phyloP scores from a whole-genome alignment of 2,888 invertebrate genomes.

The Leistus spinibarbis region DNA sequence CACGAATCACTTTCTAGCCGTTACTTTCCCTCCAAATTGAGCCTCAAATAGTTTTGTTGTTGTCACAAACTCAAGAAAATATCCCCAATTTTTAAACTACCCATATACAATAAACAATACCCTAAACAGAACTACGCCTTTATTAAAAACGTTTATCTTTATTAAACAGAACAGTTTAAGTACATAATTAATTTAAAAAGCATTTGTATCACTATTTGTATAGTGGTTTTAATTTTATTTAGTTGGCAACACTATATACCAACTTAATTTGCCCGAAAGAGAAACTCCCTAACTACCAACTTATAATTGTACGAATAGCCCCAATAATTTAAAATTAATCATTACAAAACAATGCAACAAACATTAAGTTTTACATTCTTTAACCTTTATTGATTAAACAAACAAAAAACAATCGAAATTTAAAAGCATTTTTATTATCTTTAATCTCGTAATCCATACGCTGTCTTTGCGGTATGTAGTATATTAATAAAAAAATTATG shows the following conservation, averaged over 20 bases:
- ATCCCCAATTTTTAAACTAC: too few species aligned
- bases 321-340: not conserved
- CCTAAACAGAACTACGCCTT: too few species aligned
- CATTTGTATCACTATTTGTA: too few species aligned
- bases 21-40: slow-evolving; percentile 49
- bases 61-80: not conserved
- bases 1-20: slow-evolving; percentile 46
- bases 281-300: not conserved
- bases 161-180: too few species aligned
- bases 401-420: not conserved
- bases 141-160: too few species aligned
- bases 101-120: too few species aligned
- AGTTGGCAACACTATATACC: too few species aligned
- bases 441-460: not conserved
- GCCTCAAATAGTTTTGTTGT: slow-evolving; percentile 1
- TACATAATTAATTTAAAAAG: too few species aligned
- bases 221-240: too few species aligned
- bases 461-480: not conserved
- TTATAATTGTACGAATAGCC: not conserved
- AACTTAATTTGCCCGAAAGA: not conserved
- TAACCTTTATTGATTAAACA: not conserved
- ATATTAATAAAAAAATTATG: not conserved
- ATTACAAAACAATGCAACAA: not conserved
- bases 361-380: not conserved
- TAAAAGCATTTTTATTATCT: not conserved